A percentile compares a stretch with the other conserved stretches of the same genome.
Evolutionary conservation across 2,113 vertebrate genomes (phyloP).

Genomic region (Brachyhypopomus gauderio): DNA sequence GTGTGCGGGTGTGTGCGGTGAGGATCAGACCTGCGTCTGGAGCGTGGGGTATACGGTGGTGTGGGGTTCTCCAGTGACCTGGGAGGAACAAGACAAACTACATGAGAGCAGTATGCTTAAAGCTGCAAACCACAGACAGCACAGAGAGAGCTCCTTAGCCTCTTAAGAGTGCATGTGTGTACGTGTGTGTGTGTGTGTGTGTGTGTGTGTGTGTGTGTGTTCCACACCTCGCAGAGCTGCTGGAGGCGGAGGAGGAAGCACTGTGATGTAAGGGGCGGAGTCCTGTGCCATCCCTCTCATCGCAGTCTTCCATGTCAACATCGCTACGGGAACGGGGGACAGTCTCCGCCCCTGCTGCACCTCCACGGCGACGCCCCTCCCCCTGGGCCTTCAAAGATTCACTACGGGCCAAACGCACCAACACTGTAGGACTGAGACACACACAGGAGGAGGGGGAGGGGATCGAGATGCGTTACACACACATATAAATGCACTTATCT

Average conservation of each 20-base stretch:
- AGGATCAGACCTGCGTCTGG: conserved; percentile 83
- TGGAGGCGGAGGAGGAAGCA: conserved; percentile 85
- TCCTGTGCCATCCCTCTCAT: conserved; percentile 67
- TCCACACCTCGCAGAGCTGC: conserved; percentile 83
- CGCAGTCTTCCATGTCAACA: conserved; percentile 92
- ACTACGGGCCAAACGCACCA: conserved; percentile 84
- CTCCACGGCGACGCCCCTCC: conserved; percentile 81
- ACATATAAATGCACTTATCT: not conserved
- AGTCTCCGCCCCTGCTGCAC: conserved; percentile 69
- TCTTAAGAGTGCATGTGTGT: not conserved
- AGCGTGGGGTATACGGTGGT: conserved; percentile 90
- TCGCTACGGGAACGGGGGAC: conserved; percentile 91
- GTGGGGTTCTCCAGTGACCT: conserved; percentile 94
- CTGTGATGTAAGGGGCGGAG: conserved; percentile 85
- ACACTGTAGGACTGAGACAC: conserved; percentile 61
- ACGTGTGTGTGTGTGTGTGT: not conserved
- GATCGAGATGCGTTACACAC: not conserved
- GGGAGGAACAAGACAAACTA: conserved; percentile 45
- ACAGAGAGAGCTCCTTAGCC: not conserved
- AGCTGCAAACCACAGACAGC: not conserved
- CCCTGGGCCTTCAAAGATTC: conserved; percentile 92
- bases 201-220: conserved; percentile 13
- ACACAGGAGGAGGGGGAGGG: not conserved
- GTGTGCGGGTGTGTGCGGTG: too few species aligned
- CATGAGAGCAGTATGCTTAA: not conserved